Base-by-base conservation (phyloP, 2,888 invertebrate species). In the Entomobrya multifasciata region DNA sequence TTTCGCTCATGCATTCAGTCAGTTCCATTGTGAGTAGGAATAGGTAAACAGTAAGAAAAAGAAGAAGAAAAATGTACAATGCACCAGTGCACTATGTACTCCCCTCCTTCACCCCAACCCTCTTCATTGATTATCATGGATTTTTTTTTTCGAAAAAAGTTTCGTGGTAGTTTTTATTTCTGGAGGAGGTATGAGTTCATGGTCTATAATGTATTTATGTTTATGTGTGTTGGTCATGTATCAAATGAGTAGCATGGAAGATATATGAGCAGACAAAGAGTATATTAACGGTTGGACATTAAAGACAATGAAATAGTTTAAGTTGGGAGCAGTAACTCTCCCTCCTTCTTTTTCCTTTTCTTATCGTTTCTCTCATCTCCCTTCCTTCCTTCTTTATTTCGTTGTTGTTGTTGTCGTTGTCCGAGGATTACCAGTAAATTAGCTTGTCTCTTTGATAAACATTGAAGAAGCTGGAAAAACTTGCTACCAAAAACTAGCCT, bases 251-350 rank as follows among this genome's bases (percentile, higher is more conserved):
- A 47, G 1, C 65, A 41, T 30, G 27, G 55, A 81, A 81, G 70
- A 81, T 81, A 81, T 72, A 81, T 72, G 81, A 41, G 30, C 49
- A 65, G 81, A 72, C 72, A 72, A 72, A 72, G 60, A 72, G 81
- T 81, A 72, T 72, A 81, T 81, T 81, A 81, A 81, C 81, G n/a
- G 22, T 30, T 47, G 36, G 36, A 30, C 81, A 57, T 81, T 70
- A 81, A 36, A 79, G 47, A 57, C 52, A 49, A 36, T n/a, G 36
- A 70, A 70, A 55, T 52, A 27, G 36, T 22, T 30, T 22, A 36
- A 62, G 44, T 62, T 44, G 49, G 13, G n/a, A n/a, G 47, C 25
- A 72, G 72, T 72, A 49, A 49, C 72, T 65, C 65, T 30, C 49
- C 49, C 65, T 49, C 49, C 65, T 27, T 79, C 65, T 17, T 41